phyloP scores from a whole-genome alignment of 2,113 vertebrate genomes.

The Tyto alba region DNA sequence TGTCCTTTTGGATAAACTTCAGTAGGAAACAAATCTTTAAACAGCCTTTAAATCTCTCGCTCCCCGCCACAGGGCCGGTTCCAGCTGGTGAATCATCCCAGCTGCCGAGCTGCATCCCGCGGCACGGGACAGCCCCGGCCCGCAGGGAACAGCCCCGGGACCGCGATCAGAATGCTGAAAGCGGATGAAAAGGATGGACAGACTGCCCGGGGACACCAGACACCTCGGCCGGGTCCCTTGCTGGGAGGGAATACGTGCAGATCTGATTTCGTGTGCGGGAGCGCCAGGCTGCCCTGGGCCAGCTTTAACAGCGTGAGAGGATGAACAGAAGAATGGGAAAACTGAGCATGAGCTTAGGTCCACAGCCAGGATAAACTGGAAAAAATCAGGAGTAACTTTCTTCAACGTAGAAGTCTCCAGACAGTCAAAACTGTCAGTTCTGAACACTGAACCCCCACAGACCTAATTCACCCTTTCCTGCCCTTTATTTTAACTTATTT shows the following conservation, averaged over 20 bases:
- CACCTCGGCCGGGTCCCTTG: accelerated
- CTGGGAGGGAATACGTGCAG: neutral
- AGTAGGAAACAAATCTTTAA: neutral
- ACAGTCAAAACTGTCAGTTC: neutral
- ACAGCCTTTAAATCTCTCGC: constrained; percentile 5
- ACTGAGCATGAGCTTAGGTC: neutral
- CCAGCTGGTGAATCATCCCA: neutral
- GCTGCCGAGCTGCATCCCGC: neutral
- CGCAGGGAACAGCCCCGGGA: neutral
- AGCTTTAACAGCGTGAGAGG: neutral
- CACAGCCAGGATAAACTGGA: neutral
- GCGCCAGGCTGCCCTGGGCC: neutral
- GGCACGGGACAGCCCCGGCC: neutral
- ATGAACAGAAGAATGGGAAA: neutral
- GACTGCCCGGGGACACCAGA: neutral
- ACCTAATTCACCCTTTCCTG: neutral
- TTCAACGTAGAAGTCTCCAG: neutral
- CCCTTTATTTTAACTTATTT: neutral
- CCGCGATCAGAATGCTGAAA: accelerated
- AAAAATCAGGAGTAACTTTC: neutral
- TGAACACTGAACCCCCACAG: neutral
- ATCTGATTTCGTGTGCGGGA: neutral
- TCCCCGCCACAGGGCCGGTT: neutral
- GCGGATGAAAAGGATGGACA: neutral
- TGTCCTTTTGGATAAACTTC: neutral